Base-by-base conservation (phyloP, 2,797 vertebrate species). In the Oryzias sinensis region DNA sequence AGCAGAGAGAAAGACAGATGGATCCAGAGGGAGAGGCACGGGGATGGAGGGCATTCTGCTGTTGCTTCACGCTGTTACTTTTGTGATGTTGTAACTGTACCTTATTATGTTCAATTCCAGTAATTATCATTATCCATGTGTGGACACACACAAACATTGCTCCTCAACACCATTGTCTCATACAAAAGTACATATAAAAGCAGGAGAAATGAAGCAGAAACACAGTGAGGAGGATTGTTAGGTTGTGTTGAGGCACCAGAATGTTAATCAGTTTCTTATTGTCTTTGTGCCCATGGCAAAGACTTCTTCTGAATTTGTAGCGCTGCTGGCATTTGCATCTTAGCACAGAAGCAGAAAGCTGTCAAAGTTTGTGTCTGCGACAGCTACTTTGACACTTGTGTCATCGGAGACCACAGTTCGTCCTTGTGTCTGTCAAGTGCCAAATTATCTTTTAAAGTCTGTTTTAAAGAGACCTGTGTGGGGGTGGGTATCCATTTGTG, bases 181-280 rank as follows among this genome's bases (percentile, higher is more conserved):
- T 54, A 66, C 25, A 56, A 61, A 70, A 73, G 50, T 68, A 68
- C 73, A 74, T 56, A 70, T 65, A 6, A 52, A 47, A 43, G 24
- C 17, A 2, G 53, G 44, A 49, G 48, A 62, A 67, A 49, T 37
- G 65, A 77, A 59, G 27, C 65, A 57, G 44, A 50, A 67, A 49
- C 17, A 7, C 51, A 54, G 42, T 25, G 49, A 64, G 59, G 56
- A 40, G 5, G 29, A 74, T 65, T 72, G 51, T 54, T 4, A 43
- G 29, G 52, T 74, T 74, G 71, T 25, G 70, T 77, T 74, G 51
- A 18, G 70, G 78, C 66, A 58, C 67, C 70, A 72, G 81, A 81
- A 87, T 85, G 72, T 77, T 86, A 84, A 88, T 86, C 78, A 83
- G 79, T 63, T 79, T 80, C 56, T 66, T 82, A 74, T 80, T 77